Percentiles rank a stretch among this genome's conserved stretches.
Conservation (phyloP, 92 coral and sea anemone genomes). For the Metridium senile region DNA sequence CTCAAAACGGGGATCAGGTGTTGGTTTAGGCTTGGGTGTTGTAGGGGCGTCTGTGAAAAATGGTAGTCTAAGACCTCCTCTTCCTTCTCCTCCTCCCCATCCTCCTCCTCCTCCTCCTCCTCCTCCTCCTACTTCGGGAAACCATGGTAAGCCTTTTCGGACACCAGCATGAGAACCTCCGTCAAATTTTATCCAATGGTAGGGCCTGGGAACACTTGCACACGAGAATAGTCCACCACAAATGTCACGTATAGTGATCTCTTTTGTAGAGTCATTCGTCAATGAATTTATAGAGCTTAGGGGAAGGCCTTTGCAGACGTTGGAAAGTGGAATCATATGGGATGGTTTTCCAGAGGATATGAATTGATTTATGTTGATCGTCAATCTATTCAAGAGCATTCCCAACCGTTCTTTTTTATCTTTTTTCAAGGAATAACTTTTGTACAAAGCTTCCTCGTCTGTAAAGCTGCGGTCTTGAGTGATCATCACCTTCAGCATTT, state of each 20-base stretch:
- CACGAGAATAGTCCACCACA: slow-evolving; percentile 11
- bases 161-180: background rate
- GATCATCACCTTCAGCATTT: background rate
- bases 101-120: background rate
- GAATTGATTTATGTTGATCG: background rate
- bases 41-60: slow-evolving; percentile 23
- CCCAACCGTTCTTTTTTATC: background rate
- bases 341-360: background rate
- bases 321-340: background rate
- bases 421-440: slow-evolving; percentile 12
- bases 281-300: slow-evolving; percentile 3
- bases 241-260: background rate
- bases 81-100: background rate
- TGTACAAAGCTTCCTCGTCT: slow-evolving; percentile 7
- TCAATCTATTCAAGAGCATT: background rate
- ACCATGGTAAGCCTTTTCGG: slow-evolving; percentile 2
- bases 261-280: background rate
- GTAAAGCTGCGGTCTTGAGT: background rate
- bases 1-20: slow-evolving; percentile 13
- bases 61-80: slow-evolving; percentile 7
- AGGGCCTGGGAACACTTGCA: background rate
- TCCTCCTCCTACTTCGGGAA: background rate
- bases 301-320: background rate
- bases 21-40: slow-evolving; percentile 11
- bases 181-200: background rate